phyloP scores from a whole-genome alignment of 2,888 invertebrate species.

The Platynereis dumerilii region DNA sequence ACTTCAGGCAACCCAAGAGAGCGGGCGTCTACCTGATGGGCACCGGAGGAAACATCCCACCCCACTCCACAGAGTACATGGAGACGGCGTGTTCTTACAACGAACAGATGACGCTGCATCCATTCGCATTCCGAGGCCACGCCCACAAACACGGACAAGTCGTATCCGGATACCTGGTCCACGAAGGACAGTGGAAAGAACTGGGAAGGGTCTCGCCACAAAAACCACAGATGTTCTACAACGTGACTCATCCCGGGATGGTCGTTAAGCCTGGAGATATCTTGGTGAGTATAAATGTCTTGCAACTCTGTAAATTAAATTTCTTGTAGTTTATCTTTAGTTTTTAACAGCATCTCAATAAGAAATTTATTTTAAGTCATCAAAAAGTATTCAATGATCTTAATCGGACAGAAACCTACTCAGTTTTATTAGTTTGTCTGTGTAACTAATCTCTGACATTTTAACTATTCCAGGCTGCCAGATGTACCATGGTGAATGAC shows the following conservation, averaged over 20 bases:
- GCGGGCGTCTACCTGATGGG: conserved; percentile 92
- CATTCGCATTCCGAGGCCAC: conserved; percentile 94
- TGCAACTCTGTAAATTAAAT: too few species aligned
- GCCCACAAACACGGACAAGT: conserved; percentile 78
- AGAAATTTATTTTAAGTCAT: too few species aligned
- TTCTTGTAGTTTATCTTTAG: too few species aligned
- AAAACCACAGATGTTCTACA: conserved; percentile 62
- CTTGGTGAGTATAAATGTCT: conserved; percentile 46
- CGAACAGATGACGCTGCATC: conserved; percentile 82
- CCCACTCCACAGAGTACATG: conserved; percentile 72
- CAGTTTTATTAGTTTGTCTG: neutral
- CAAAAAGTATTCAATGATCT: too few species aligned
- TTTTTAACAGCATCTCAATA: too few species aligned
- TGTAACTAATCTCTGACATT: neutral
- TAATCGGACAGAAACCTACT: neutral
- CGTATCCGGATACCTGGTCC: conserved; percentile 58
- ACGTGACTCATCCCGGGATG: conserved; percentile 51
- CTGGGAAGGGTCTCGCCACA: conserved; percentile 60
- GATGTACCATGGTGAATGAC: conserved; percentile 89
- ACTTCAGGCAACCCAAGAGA: conserved; percentile 76
- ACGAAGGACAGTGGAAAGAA: conserved; percentile 59
- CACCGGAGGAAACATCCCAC: conserved; percentile 81
- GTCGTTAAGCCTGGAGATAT: conserved; percentile 52
- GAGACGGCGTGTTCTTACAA: conserved; percentile 85
- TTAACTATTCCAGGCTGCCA: conserved; percentile 73